These are phyloP conservation scores for Lipophrys pholis DNA, from an alignment of 2,113 vertebrate genomes.

Conservation along the genomic window DNA sequence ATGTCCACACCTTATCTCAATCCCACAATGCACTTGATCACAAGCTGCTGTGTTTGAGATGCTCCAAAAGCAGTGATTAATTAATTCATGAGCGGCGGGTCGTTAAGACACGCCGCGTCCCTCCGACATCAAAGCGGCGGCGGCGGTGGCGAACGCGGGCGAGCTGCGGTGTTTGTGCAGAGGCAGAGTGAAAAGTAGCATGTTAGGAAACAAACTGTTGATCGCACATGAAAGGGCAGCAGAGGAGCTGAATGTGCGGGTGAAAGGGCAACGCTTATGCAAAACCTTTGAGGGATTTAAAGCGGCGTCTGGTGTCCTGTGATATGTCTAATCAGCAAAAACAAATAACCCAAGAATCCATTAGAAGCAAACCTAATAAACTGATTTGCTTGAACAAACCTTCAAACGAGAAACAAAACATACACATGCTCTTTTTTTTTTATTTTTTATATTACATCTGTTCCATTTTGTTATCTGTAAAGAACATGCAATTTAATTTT, in stretches of 20 bases:
- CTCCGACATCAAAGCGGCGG: slow-evolving; percentile 59
- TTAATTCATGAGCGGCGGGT: slow-evolving; percentile 69
- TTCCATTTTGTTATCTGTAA: slow-evolving; percentile 64
- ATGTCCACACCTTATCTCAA: slow-evolving; percentile 76
- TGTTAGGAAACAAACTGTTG: slow-evolving; percentile 38
- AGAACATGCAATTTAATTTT: slow-evolving; percentile 39
- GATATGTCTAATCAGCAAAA: slow-evolving; percentile 46
- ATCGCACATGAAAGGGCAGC: slow-evolving; percentile 44
- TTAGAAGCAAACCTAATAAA: slow-evolving; percentile 20
- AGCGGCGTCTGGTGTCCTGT: slow-evolving; percentile 36
- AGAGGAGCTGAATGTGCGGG: slow-evolving; percentile 27
- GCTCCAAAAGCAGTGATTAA: slow-evolving; percentile 66
- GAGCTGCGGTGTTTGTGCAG: background rate
- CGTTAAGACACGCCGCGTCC: slow-evolving; percentile 54
- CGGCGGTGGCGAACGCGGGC: slow-evolving; percentile 8
- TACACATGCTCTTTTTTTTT: slow-evolving; percentile 50
- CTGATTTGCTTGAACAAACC: background rate
- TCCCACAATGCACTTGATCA: slow-evolving; percentile 80
- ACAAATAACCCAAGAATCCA: slow-evolving; percentile 34
- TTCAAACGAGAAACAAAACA: slow-evolving; percentile 30
- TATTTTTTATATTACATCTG: slow-evolving; percentile 38
- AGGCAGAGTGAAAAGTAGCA: slow-evolving; percentile 14
- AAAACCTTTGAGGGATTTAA: slow-evolving; percentile 37
- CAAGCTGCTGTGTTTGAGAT: slow-evolving; percentile 71
- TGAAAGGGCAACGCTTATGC: slow-evolving; percentile 46